A percentile compares a stretch with the other conserved stretches of the same genome.
Conservation (phyloP, 2,797 vertebrate genomes). For the Okamejei kenojei region DNA sequence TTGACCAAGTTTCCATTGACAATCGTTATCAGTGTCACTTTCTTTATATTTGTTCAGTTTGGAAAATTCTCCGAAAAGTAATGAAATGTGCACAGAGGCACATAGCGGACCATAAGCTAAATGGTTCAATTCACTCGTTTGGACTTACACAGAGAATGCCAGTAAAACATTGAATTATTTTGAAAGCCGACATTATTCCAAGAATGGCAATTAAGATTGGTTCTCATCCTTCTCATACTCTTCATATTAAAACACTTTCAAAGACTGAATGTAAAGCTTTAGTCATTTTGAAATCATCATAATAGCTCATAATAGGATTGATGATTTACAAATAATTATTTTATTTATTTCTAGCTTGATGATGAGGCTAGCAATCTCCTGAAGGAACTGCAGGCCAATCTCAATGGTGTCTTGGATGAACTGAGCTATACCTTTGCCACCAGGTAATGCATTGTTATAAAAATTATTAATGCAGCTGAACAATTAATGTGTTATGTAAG, state of each 20-base stretch:
- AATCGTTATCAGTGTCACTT: not conserved
- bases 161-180: slow-evolving; percentile 12
- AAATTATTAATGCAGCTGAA: not conserved
- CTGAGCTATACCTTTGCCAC: slow-evolving; percentile 77
- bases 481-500: not conserved
- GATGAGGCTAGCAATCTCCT: slow-evolving; percentile 80
- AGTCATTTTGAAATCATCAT: not conserved
- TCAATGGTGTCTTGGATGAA: slow-evolving; percentile 82
- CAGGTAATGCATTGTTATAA: slow-evolving; percentile 63
- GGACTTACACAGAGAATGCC: not conserved
- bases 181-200: not conserved
- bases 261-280: not conserved
- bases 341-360: slow-evolving; percentile 74
- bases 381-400: slow-evolving; percentile 91
- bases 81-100: not conserved
- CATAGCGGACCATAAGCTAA: not conserved
- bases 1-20: not conserved
- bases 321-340: slow-evolving; percentile 26
- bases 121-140: not conserved
- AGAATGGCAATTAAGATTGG: not conserved
- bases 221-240: not conserved
- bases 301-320: not conserved
- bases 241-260: not conserved
- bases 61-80: not conserved
- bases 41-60: not conserved